Evolutionary conservation across 2,888 invertebrate species (phyloP).

Genomic region (Epinotia nisella): DNA sequence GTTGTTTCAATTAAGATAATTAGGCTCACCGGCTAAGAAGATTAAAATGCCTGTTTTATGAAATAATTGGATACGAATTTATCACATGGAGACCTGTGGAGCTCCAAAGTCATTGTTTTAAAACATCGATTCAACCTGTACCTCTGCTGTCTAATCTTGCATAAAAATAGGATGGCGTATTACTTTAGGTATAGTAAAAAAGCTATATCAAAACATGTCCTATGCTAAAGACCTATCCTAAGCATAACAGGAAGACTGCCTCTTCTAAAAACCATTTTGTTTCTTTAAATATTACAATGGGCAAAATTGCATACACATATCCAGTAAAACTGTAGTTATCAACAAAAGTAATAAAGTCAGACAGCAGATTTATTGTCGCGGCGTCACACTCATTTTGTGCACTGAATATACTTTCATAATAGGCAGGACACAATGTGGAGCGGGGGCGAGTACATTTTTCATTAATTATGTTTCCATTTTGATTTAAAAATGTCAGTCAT

Average conservation of each 20-base stretch:
- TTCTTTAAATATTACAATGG: background rate
- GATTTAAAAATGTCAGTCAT: too few relatives aligned
- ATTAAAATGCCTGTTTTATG: too few relatives aligned
- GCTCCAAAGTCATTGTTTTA: too few relatives aligned
- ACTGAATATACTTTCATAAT: conserved; percentile 19
- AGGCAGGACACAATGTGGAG: background rate
- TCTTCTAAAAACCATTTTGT: background rate
- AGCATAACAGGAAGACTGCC: background rate
- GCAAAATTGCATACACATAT: conserved; percentile 21
- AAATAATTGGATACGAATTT: too few relatives aligned
- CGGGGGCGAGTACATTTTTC: background rate
- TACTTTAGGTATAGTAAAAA: too few relatives aligned
- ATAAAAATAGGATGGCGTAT: too few relatives aligned
- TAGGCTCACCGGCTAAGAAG: background rate
- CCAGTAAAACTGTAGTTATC: conserved; percentile 24
- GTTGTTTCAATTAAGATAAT: background rate
- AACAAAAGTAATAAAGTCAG: conserved; percentile 31
- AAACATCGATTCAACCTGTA: too few relatives aligned
- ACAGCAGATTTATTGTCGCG: conserved; percentile 26
- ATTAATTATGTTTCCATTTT: too few relatives aligned
- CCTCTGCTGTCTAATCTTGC: too few relatives aligned
- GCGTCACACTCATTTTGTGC: conserved; percentile 35
- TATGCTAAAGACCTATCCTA: too few relatives aligned
- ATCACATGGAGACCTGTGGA: too few relatives aligned
- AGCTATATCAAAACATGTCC: too few relatives aligned